Percentiles rank a stretch among this genome's conserved stretches.
Conservation (phyloP, 1,140 invertebrate genomes). For the Drosophila ohnishii region DNA sequence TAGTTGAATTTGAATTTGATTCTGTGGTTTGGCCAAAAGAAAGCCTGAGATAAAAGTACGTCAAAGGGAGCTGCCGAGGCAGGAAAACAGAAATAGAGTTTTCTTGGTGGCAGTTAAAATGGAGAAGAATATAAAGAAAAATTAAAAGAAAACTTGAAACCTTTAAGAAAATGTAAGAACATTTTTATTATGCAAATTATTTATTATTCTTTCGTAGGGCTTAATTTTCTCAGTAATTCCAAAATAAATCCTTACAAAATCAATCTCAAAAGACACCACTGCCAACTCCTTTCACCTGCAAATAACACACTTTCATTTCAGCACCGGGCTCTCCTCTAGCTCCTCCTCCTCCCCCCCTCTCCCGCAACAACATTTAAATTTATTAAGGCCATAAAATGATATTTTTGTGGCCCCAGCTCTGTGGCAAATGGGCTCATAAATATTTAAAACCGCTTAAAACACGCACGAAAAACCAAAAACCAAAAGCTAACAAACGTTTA, state of each 20-base stretch:
- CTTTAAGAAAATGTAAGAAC: too few relatives aligned
- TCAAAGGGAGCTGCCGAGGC: not conserved
- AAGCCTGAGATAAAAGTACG: constrained; percentile 5
- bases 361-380: constrained; percentile 69
- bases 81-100: not conserved
- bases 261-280: not conserved
- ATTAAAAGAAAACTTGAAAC: not conserved
- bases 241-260: constrained; percentile 18
- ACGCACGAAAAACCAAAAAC: constrained; percentile 56
- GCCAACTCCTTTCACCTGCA: constrained; percentile 20
- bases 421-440: constrained; percentile 76
- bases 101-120: not conserved
- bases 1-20: constrained; percentile 25
- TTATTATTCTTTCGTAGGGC: not conserved
- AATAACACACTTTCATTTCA: constrained; percentile 29
- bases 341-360: not conserved
- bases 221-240: not conserved
- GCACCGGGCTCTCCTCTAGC: not conserved
- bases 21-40: constrained; percentile 15
- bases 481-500: constrained; percentile 63
- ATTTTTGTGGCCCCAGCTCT: constrained; percentile 56
- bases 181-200: not conserved
- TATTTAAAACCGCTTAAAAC: constrained; percentile 77
- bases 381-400: constrained; percentile 74
- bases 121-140: not conserved